Evolutionary conservation across 1,140 invertebrate genomes (phyloP).

Genomic region (Aleiodes sp.): DNA sequence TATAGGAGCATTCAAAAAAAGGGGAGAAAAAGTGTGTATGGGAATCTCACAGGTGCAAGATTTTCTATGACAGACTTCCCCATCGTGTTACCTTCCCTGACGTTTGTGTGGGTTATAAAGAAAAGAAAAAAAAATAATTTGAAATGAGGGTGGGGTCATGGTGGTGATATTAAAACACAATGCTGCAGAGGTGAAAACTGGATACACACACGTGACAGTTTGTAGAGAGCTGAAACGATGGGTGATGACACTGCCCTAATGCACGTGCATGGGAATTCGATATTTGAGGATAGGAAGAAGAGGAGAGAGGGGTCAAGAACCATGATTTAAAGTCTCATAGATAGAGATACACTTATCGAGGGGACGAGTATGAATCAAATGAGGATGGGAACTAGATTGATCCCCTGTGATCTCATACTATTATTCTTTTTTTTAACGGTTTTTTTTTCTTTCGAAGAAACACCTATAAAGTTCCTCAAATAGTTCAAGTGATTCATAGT

Average conservation of each 20-base stretch:
- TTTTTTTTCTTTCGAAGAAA: too few relatives aligned
- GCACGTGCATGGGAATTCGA: constrained; percentile 65
- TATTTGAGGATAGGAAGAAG: constrained; percentile 36
- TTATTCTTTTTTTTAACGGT: too few relatives aligned
- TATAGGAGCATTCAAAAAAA: neutral
- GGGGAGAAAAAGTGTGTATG: constrained; percentile 48
- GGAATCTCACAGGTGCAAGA: constrained; percentile 64
- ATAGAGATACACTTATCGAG: neutral
- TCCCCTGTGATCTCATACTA: neutral
- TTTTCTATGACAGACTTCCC: constrained; percentile 50
- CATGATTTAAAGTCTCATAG: neutral
- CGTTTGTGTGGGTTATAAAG: constrained; percentile 11
- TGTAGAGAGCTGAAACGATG: constrained; percentile 35
- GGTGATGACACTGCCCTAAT: constrained; percentile 62
- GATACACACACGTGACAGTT: constrained; percentile 29
- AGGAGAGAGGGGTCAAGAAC: constrained; percentile 56
- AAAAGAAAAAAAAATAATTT: constrained; percentile 17
- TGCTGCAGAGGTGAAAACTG: constrained; percentile 38
- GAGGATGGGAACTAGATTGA: neutral
- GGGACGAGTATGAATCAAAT: too few relatives aligned
- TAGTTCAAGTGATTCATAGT: neutral
- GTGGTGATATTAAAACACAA: constrained; percentile 63
- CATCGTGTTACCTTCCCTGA: neutral
- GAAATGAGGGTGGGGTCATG: constrained; percentile 40
- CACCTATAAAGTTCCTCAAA: neutral